Percentiles rank a stretch among this genome's conserved stretches.
Conservation (phyloP, 2,888 invertebrate genomes). For the Hirudinaria manillensis region DNA sequence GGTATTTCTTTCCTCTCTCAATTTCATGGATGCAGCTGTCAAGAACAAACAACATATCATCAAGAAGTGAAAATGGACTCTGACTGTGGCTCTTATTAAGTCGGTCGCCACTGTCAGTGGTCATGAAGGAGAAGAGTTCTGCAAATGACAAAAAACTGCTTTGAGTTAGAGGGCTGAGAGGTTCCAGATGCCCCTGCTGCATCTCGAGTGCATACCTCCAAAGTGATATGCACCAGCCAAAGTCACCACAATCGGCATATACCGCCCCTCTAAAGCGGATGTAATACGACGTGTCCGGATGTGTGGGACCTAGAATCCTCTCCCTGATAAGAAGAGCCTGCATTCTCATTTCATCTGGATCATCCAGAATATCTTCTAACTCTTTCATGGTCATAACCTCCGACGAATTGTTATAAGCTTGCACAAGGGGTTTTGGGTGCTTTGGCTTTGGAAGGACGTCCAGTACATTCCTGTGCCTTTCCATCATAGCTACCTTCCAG, state of each 20-base stretch:
- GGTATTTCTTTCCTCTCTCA: conserved; percentile 54
- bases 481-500: conserved; percentile 84
- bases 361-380: conserved; percentile 77
- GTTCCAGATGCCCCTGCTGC: conserved; percentile 86
- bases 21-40: conserved; percentile 66
- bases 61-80: conserved; percentile 64
- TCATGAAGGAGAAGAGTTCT: conserved; percentile 78
- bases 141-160: conserved; percentile 88
- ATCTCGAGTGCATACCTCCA: conserved; percentile 96
- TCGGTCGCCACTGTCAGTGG: conserved; percentile 58
- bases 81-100: not conserved
- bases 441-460: conserved; percentile 66
- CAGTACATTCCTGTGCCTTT: conserved; percentile 50
- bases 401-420: conserved; percentile 79
- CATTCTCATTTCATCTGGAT: conserved; percentile 94
- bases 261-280: conserved; percentile 86
- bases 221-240: conserved; percentile 77
- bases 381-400: conserved; percentile 75
- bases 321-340: conserved; percentile 78
- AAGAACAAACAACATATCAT: conserved; percentile 77
- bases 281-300: conserved; percentile 93
- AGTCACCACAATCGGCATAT: conserved; percentile 84
- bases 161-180: conserved; percentile 88
- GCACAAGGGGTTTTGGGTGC: conserved; percentile 63
- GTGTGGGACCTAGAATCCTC: conserved; percentile 80